phyloP scores from a whole-genome alignment of 2,113 vertebrate genomes.

The Periophthalmodon schlosseri region DNA sequence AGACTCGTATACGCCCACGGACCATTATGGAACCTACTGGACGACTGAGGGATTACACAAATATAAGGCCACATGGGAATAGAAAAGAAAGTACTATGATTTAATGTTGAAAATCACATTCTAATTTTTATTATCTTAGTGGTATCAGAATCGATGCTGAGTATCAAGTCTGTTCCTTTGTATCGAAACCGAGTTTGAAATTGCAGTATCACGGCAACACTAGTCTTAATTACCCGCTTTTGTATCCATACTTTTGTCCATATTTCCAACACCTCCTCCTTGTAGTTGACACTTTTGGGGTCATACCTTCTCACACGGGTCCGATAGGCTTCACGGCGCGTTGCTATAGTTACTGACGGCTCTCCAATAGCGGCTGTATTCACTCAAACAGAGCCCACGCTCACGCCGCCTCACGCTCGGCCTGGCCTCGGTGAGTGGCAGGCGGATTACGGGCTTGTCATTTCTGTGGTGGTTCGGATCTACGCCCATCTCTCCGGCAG shows the following conservation, averaged over 20 bases:
- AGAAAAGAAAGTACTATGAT: too few species aligned
- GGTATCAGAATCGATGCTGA: too few species aligned
- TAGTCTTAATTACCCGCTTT: neutral
- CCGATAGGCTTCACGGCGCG: constrained; percentile 45
- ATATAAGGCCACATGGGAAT: too few species aligned
- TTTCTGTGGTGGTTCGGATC: constrained; percentile 30
- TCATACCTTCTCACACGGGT: constrained; percentile 19
- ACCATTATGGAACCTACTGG: too few species aligned
- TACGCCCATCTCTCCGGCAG: constrained; percentile 19
- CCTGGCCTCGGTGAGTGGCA: constrained; percentile 39
- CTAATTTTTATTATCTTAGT: too few species aligned
- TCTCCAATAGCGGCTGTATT: constrained; percentile 61
- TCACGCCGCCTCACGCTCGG: constrained; percentile 12
- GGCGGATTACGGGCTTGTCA: constrained; percentile 52
- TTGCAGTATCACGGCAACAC: too few species aligned
- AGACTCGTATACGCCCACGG: too few species aligned
- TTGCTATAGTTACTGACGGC: constrained; percentile 67
- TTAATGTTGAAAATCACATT: too few species aligned
- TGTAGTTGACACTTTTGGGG: constrained; percentile 57
- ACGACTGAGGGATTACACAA: too few species aligned
- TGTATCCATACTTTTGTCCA: neutral
- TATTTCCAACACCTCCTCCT: constrained; percentile 11
- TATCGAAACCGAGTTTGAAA: too few species aligned
- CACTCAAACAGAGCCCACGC: constrained; percentile 46
- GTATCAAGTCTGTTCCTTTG: too few species aligned